phyloP scores from a whole-genome alignment of 2,797 vertebrate genomes.

The Tympanoctomys barrerae region DNA sequence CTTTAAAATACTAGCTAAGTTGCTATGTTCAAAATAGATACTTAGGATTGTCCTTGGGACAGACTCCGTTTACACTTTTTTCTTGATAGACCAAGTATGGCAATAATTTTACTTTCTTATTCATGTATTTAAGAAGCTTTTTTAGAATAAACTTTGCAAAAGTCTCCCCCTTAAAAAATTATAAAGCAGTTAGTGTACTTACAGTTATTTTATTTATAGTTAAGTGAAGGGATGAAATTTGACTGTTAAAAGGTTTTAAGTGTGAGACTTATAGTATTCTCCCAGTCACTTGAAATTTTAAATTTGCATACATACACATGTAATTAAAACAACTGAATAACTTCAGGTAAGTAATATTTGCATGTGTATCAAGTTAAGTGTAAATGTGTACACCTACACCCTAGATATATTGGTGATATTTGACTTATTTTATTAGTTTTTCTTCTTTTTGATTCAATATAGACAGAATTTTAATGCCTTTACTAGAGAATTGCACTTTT shows the following conservation, averaged over 20 bases:
- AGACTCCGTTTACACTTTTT: not conserved
- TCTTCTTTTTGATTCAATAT: not conserved
- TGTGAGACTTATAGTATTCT: conserved; percentile 10
- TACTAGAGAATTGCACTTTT: not conserved
- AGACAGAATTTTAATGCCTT: not conserved
- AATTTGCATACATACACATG: not conserved
- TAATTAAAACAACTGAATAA: not conserved
- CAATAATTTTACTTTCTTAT: not conserved
- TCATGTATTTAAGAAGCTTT: not conserved
- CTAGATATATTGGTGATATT: not conserved
- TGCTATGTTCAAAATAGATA: not conserved
- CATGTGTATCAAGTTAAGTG: not conserved
- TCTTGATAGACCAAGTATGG: not conserved
- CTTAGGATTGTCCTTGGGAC: not conserved
- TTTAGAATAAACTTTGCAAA: not conserved
- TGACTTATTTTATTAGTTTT: not conserved
- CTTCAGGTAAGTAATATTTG: not conserved
- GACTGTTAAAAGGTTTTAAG: not conserved
- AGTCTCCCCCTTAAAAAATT: not conserved
- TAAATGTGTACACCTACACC: not conserved
- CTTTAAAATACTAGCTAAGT: not conserved
- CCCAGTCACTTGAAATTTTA: not conserved
- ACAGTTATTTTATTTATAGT: not conserved
- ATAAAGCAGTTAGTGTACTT: not conserved
- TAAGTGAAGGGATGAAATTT: not conserved